A percentile compares a stretch with the other conserved stretches of the same genome.
phyloP scores from a whole-genome alignment of 2,888 invertebrate genomes.

The Sphecodes monilicornis region DNA sequence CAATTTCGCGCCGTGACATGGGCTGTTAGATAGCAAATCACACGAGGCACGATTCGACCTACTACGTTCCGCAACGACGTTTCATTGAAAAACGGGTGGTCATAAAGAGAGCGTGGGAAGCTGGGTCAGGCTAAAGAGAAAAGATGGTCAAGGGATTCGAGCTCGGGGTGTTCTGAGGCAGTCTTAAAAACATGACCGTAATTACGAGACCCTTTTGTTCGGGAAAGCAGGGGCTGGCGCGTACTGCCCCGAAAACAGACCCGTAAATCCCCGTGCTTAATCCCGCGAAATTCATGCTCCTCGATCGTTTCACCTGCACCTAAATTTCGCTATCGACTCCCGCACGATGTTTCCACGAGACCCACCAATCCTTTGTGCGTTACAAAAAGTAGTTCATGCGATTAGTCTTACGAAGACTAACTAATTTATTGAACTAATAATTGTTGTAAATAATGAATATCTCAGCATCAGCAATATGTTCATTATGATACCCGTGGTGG shows the following conservation, averaged over 20 bases:
- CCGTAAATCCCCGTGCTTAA: conserved; percentile 59
- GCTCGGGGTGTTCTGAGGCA: conserved; percentile 19
- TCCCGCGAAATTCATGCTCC: conserved; percentile 47
- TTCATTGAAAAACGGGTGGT: conserved; percentile 25
- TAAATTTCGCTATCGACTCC: conserved; percentile 25
- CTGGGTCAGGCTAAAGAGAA: conserved; percentile 20
- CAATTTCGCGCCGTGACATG: conserved; percentile 17
- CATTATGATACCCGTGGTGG: too few relatives aligned
- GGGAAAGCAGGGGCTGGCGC: neutral
- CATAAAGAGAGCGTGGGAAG: conserved; percentile 14
- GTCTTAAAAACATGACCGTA: conserved; percentile 62
- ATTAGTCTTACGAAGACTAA: too few relatives aligned
- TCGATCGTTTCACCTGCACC: conserved; percentile 29
- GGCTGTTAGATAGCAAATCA: conserved; percentile 43
- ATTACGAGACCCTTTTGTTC: conserved; percentile 60
- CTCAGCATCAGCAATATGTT: too few relatives aligned
- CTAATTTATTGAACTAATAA: too few relatives aligned
- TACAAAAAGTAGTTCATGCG: too few relatives aligned
- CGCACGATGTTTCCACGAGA: neutral
- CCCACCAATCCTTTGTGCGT: too few relatives aligned
- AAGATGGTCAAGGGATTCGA: conserved; percentile 40
- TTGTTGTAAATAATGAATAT: too few relatives aligned
- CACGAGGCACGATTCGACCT: neutral
- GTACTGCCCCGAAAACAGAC: conserved; percentile 53
- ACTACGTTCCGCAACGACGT: neutral